Evolutionary conservation across 2,797 vertebrate genomes (phyloP), one percentile per base, ranked within the genome.

Genomic region (Hafferia zeledoni): DNA sequence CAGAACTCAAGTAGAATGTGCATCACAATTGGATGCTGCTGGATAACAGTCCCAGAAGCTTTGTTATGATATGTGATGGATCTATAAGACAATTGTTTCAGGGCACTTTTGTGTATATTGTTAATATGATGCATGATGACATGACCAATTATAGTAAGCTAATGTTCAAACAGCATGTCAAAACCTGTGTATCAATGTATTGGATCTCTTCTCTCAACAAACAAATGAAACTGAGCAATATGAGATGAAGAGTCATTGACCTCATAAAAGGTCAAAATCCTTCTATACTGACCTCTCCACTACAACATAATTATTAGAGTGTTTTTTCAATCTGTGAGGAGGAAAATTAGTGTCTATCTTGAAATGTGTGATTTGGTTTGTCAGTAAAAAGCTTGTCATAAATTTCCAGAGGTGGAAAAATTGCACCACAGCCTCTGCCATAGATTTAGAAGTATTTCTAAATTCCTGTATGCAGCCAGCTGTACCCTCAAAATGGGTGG

Each of bases 81-180:
- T 98, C 98, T 95, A 96, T 98, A 98, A 98, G 98, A 99, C 98
- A 98, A 97, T 98, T 98, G 97, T 98, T 98, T 98, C 98, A 98
- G 98, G 98, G 98, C 98, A 98, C 98, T 98, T 98, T 98, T 98
- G 98, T 97, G 98, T 98, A 98, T 98, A 98, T 98, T 97, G 98
- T 98, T 98, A 98, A 98, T 98, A 98, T 99, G 99, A 99, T 99
- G 98, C 98, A 97, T 98, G 98, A 98, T 98, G 99, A 99, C 98
- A 97, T 98, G 98, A 97, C 98, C 99, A 99, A 99, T 99, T 99
- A 99, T 98, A 98, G 98, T 90, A 97, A 97, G 98, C 98, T 97
- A 97, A 98, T 97, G 98, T 98, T 99, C 98, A 99, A 99, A 99
- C 98, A 98, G 98, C 98, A 98, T 98, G 99, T 99, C 99, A 99